phyloP scores from a whole-genome alignment of 2,888 invertebrate species.

The Agrochola litura region DNA sequence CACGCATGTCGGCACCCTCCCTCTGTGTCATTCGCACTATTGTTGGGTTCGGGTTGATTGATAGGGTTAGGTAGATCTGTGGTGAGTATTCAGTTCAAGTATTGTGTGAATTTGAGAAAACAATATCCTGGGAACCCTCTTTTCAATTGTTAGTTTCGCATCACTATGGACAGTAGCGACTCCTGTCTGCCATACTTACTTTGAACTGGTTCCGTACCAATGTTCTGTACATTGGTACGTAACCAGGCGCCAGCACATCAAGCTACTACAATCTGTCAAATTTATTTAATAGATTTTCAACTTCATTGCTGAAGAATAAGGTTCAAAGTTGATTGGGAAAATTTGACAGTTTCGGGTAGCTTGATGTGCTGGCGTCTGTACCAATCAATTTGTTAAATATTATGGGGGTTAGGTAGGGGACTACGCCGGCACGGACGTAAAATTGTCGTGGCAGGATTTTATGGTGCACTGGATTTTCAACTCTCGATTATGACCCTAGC shows the following conservation, averaged over 20 bases:
- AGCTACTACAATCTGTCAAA: too few relatives aligned
- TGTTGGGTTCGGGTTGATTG: not conserved
- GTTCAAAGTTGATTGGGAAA: too few relatives aligned
- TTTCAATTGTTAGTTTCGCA: not conserved
- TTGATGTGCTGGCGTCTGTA: too few relatives aligned
- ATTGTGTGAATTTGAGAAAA: slow-evolving; percentile 5
- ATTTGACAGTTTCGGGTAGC: too few relatives aligned
- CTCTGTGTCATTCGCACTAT: not conserved
- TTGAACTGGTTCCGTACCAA: not conserved
- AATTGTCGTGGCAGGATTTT: too few relatives aligned
- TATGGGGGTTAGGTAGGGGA: not conserved
- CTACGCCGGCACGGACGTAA: too few relatives aligned
- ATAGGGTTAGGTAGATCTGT: not conserved
- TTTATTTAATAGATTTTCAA: too few relatives aligned
- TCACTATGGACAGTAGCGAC: not conserved
- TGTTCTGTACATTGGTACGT: too few relatives aligned
- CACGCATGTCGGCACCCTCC: not conserved
- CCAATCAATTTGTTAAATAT: not conserved
- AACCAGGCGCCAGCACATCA: too few relatives aligned
- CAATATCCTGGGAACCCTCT: not conserved
- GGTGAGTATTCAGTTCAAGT: not conserved
- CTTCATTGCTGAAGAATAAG: too few relatives aligned
- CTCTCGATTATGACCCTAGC: too few relatives aligned
- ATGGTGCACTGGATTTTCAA: too few relatives aligned
- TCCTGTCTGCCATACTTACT: not conserved